These are phyloP conservation scores for Megaptera novaeangliae DNA, from an alignment of 2,113 vertebrate species.

Conservation along the genomic window DNA sequence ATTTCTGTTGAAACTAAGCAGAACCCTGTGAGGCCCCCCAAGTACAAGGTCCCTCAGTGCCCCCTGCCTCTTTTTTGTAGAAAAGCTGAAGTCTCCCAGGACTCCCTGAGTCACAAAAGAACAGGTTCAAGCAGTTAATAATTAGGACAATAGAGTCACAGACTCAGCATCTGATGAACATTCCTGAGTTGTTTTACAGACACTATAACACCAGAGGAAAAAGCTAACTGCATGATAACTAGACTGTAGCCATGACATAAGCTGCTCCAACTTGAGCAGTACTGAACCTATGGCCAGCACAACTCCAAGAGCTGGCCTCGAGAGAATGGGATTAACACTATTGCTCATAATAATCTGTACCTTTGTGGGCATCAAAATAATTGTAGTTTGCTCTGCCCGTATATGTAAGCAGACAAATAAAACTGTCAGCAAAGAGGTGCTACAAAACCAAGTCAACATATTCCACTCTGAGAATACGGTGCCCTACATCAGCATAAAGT, in stretches of 20 bases:
- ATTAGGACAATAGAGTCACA: not conserved
- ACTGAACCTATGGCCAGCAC: not conserved
- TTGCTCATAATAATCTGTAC: not conserved
- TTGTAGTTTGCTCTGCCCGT: not conserved
- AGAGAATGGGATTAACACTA: not conserved
- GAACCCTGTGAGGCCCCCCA: not conserved
- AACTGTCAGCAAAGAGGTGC: not conserved
- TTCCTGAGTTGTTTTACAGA: not conserved
- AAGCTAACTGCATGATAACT: rapidly evolving
- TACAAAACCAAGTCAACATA: not conserved
- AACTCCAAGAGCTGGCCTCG: not conserved
- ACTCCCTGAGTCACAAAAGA: not conserved
- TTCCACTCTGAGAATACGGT: not conserved
- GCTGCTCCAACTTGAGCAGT: not conserved
- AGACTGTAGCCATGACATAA: rapidly evolving
- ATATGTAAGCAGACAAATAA: not conserved
- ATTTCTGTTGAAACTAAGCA: not conserved
- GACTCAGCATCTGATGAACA: rapidly evolving
- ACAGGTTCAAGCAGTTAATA: not conserved
- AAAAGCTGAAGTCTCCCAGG: not conserved
- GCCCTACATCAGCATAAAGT: rapidly evolving
- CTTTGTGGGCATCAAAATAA: not conserved
- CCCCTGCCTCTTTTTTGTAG: not conserved
- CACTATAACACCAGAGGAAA: rapidly evolving
- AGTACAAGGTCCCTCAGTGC: not conserved